phyloP scores from a whole-genome alignment of 1,140 invertebrate genomes.

The Microvelia longipes region DNA sequence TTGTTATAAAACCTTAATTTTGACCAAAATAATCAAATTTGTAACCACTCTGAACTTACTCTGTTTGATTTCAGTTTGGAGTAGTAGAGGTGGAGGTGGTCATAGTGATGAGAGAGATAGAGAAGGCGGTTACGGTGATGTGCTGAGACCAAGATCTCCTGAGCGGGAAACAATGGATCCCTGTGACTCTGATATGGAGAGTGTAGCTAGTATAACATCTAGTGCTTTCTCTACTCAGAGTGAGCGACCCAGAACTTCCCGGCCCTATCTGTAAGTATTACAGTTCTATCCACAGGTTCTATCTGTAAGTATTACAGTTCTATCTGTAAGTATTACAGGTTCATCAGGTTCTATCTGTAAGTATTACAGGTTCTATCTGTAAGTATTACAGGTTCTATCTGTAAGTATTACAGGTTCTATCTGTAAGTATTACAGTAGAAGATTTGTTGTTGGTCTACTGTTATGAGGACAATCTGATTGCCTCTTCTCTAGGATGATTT shows the following conservation, averaged over 20 bases:
- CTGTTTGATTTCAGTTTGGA: neutral
- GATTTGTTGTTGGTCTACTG: too few relatives aligned
- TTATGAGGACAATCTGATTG: too few relatives aligned
- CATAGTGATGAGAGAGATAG: conserved; percentile 22
- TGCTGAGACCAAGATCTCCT: conserved; percentile 30
- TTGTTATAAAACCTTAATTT: neutral
- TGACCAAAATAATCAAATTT: neutral
- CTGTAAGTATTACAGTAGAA: too few relatives aligned
- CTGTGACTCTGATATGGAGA: conserved; percentile 77
- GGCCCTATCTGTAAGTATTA: conserved; percentile 44
- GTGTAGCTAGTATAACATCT: conserved; percentile 67
- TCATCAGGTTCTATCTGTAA: conserved; percentile 50
- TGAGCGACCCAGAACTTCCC: conserved; percentile 61
- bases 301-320: conserved; percentile 46
- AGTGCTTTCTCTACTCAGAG: conserved; percentile 85
- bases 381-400: too few relatives aligned
- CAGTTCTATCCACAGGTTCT: too few relatives aligned
- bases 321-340: too few relatives aligned
- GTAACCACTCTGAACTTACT: too few relatives aligned
- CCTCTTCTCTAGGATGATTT: too few relatives aligned
- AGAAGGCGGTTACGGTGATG: conserved; percentile 28
- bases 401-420: too few relatives aligned
- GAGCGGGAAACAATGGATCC: conserved; percentile 40
- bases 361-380: conserved; percentile 44
- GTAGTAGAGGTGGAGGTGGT: neutral